Percentiles rank a stretch among this genome's conserved stretches.
phyloP scores from a whole-genome alignment of 2,888 invertebrate species.

The Lomographa bimaculata region DNA sequence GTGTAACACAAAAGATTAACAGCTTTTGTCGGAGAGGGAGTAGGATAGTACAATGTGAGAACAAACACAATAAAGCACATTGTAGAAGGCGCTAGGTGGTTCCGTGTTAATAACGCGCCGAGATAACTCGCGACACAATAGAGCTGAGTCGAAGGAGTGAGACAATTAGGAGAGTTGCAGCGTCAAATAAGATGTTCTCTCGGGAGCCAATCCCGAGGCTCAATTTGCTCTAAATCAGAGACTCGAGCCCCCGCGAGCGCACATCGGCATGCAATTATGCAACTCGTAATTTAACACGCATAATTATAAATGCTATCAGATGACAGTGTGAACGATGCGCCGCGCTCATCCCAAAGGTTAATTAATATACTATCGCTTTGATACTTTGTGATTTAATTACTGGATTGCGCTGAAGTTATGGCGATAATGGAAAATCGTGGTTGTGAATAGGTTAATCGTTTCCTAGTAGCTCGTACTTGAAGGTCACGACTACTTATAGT shows the following conservation, averaged over 20 bases:
- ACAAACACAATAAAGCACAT: conserved; percentile 42
- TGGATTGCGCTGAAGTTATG: conserved; percentile 34
- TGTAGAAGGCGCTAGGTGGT: conserved; percentile 30
- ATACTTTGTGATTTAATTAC: conserved; percentile 43
- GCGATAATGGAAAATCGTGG: conserved; percentile 20
- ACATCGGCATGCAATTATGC: conserved; percentile 47
- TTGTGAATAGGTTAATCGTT: conserved; percentile 9
- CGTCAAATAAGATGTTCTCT: conserved; percentile 76
- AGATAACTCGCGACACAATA: conserved; percentile 59
- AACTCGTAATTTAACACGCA: conserved; percentile 45
- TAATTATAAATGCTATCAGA: conserved; percentile 56
- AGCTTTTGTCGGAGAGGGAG: conserved; percentile 22
- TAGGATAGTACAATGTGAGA: conserved; percentile 31
- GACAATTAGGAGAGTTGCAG: conserved; percentile 75
- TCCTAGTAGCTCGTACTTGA: neutral
- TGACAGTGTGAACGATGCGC: conserved; percentile 43
- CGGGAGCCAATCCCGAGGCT: conserved; percentile 71
- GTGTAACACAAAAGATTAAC: conserved; percentile 17
- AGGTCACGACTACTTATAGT: neutral
- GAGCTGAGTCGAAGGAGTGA: conserved; percentile 56
- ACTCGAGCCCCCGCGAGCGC: conserved; percentile 47
- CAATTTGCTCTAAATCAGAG: conserved; percentile 79
- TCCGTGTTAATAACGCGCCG: conserved; percentile 47
- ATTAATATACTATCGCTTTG: conserved; percentile 40
- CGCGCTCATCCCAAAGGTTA: conserved; percentile 43